phyloP scores from a whole-genome alignment of 2,113 vertebrate species.

The Erpornis zantholeuca region DNA sequence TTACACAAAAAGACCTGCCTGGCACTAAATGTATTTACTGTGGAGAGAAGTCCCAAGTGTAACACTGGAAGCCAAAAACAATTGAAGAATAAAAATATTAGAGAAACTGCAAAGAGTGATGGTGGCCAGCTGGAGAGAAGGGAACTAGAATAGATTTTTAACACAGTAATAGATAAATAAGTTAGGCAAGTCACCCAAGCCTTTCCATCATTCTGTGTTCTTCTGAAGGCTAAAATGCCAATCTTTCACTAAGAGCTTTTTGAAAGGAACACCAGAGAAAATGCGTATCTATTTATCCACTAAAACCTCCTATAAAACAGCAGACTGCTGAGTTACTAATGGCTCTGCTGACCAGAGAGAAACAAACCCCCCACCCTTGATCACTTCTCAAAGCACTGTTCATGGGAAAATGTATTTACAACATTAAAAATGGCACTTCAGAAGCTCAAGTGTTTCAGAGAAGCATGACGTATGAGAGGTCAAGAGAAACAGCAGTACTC shows the following conservation, averaged over 20 bases:
- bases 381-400: conserved; percentile 57
- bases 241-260: background rate
- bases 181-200: background rate
- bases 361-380: conserved; percentile 38
- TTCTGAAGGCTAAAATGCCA: background rate
- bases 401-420: conserved; percentile 38
- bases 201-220: background rate
- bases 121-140: background rate
- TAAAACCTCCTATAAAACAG: conserved; percentile 13
- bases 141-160: background rate
- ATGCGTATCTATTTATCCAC: conserved; percentile 25
- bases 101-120: background rate
- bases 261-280: conserved; percentile 29
- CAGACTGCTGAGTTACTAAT: conserved; percentile 57
- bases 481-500: conserved; percentile 33
- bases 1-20: background rate
- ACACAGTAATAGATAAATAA: background rate
- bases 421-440: conserved; percentile 52
- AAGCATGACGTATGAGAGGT: conserved; percentile 24
- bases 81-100: background rate
- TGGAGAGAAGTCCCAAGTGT: background rate
- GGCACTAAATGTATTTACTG: background rate
- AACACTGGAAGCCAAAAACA: background rate
- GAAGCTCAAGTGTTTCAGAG: conserved; percentile 54
- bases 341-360: conserved; percentile 39